Evolutionary conservation across 2,888 invertebrate genomes (phyloP), one percentile per base, ranked within the genome.

Genomic region (Nymphalis c-album): DNA sequence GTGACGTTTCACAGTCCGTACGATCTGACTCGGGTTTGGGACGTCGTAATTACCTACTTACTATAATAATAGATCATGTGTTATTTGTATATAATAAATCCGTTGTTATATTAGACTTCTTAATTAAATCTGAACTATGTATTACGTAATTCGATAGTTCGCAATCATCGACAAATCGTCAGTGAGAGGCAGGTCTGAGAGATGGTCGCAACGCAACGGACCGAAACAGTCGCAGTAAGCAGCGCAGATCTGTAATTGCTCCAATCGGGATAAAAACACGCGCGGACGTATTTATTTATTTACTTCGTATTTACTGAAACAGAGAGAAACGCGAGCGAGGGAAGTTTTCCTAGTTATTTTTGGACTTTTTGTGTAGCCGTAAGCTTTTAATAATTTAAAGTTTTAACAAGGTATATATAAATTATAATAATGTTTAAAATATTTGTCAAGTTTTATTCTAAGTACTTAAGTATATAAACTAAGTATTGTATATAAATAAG

Each of bases 211-310:
- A 17, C 47, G 18, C 53, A 26, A 55, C 46, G 31, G 46, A 26
- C 60, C 26, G 31, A 60, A 62, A 57, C 57, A 40, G 40, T 57
- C 57, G 57, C 40, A 57, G 40, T 18, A 57, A 53, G 35, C 57
- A 53, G 35, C 57, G 57, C 60, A 31, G 46, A 50, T 35, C 62
- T 70, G 77, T 87, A 88, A 92, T 92, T 92, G 91, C 88, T 88
- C 82, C 88, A 92, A 92, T 92, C 85, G 77, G 76, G 65, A 60
- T 68, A 71, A 76, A 88, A 91, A 88, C 91, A 92, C 92, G 91
- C 80, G 76, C 84, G 70, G 69, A 81, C 80, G 81, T 90, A 90
- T 91, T 91, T 91, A 91, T 91, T 91, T 91, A 91, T 90, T 91
- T 91, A 90, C 87, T 84, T 83, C 80, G 82, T 90, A 90, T 90